A percentile compares a stretch with the other conserved stretches of the same genome.
phyloP scores from a whole-genome alignment of 1,140 invertebrate genomes.

The Samia ricini region DNA sequence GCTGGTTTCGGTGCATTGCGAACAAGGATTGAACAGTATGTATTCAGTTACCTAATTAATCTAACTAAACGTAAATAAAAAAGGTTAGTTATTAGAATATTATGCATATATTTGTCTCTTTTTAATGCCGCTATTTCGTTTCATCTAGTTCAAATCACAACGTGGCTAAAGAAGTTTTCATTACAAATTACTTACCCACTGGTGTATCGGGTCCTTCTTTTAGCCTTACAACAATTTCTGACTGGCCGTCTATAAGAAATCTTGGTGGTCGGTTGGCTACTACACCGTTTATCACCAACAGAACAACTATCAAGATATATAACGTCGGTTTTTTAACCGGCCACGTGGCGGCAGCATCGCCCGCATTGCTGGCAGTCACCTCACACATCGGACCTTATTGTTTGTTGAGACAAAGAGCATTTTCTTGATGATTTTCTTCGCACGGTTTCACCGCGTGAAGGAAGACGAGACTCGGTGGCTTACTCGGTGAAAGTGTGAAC shows the following conservation, averaged over 20 bases:
- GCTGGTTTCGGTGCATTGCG: too few relatives aligned
- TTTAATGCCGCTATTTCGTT: too few relatives aligned
- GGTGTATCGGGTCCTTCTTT: constrained; percentile 92
- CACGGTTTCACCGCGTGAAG: constrained; percentile 72
- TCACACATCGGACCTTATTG: constrained; percentile 53
- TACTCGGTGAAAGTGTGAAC: constrained; percentile 65
- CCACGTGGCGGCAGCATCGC: constrained; percentile 44
- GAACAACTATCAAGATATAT: constrained; percentile 26
- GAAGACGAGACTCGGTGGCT: constrained; percentile 49
- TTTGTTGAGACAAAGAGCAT: constrained; percentile 56
- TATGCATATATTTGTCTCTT: too few relatives aligned
- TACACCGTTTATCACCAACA: constrained; percentile 29
- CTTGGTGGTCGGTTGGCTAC: constrained; percentile 87
- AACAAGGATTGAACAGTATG: too few relatives aligned
- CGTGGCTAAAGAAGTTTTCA: too few relatives aligned
- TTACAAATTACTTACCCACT: constrained; percentile 90
- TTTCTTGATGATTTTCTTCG: constrained; percentile 58
- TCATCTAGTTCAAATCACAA: too few relatives aligned
- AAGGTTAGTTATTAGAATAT: too few relatives aligned
- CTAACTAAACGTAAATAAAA: too few relatives aligned
- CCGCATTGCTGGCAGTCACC: constrained; percentile 55
- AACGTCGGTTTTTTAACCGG: constrained; percentile 52
- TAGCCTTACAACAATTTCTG: constrained; percentile 91
- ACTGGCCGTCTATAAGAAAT: constrained; percentile 91
- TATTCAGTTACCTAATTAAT: too few relatives aligned